Conservation (phyloP, 1,140 invertebrate genomes). For the Monomorium pharaonis region DNA sequence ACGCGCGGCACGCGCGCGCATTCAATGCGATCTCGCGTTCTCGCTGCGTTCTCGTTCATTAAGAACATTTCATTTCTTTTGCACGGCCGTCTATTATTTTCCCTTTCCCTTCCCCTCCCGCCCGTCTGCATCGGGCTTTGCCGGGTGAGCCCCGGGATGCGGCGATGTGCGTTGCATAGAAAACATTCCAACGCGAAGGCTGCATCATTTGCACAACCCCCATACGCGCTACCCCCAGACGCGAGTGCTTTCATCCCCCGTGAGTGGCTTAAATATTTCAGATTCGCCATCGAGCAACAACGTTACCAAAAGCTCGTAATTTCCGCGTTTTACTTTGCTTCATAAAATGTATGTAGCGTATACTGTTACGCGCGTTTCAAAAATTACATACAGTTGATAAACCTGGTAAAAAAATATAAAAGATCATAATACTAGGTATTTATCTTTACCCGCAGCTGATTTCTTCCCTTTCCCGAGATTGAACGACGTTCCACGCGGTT, state of each 20-base stretch:
- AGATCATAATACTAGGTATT: not conserved
- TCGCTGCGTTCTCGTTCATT: constrained; percentile 23
- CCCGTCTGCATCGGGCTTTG: not conserved
- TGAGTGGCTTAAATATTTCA: not conserved
- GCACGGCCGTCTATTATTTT: constrained; percentile 19
- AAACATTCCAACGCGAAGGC: not conserved
- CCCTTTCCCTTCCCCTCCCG: no score
- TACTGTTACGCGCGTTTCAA: not conserved
- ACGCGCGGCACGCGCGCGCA: not conserved
- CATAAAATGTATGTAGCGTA: not conserved
- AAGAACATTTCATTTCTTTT: constrained; percentile 50
- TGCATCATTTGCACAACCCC: not conserved
- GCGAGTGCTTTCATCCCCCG: not conserved
- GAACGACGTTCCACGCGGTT: not conserved
- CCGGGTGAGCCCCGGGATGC: not conserved
- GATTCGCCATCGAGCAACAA: not conserved
- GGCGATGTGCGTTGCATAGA: not conserved
- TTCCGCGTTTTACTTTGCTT: not conserved
- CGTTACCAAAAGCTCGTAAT: not conserved
- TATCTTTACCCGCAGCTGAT: not conserved
- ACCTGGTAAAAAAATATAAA: not conserved
- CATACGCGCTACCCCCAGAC: not conserved
- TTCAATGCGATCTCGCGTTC: not conserved
- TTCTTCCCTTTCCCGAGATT: not conserved
- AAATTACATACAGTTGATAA: not conserved